These are phyloP conservation scores for Entosphenus tridentatus DNA, from an alignment of 2,113 vertebrate species.

Conservation along the genomic window DNA sequence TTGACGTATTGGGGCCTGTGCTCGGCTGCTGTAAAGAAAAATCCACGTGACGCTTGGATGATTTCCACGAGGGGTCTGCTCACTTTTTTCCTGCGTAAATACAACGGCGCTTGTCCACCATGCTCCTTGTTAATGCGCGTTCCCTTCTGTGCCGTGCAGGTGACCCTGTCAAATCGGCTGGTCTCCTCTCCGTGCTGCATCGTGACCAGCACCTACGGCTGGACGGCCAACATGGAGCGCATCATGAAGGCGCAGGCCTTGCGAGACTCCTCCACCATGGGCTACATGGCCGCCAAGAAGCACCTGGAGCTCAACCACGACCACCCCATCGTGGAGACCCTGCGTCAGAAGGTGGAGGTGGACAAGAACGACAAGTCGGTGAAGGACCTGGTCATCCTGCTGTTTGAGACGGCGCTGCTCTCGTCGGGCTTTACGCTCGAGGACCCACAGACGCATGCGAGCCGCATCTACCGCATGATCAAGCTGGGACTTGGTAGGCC, in stretches of 20 bases:
- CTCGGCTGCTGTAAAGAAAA: too few species aligned
- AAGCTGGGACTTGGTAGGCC: slow-evolving; percentile 63
- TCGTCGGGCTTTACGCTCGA: slow-evolving; percentile 81
- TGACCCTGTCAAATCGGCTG: slow-evolving; percentile 58
- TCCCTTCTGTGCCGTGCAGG: slow-evolving; percentile 20
- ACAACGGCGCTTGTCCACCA: too few species aligned
- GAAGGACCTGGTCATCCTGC: slow-evolving; percentile 70
- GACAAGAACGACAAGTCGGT: slow-evolving; percentile 88
- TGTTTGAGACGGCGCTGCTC: slow-evolving; percentile 64
- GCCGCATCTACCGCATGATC: slow-evolving; percentile 88
- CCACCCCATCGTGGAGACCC: slow-evolving; percentile 62
- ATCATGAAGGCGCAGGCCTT: slow-evolving; percentile 90
- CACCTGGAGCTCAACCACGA: slow-evolving; percentile 80
- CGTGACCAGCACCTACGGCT: slow-evolving; percentile 72
- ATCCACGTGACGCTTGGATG: too few species aligned
- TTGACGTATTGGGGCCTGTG: too few species aligned
- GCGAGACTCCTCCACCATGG: slow-evolving; percentile 78
- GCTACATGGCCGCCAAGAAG: slow-evolving; percentile 94
- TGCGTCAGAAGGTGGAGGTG: slow-evolving; percentile 54
- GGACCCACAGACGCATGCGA: slow-evolving; percentile 78
- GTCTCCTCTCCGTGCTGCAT: slow-evolving; percentile 87
- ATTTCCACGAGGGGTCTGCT: too few species aligned
- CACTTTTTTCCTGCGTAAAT: too few species aligned
- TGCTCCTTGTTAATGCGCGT: too few species aligned
- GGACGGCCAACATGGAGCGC: slow-evolving; percentile 81